Percentiles rank a stretch among this genome's conserved stretches.
Conservation (phyloP, 2,888 invertebrate genomes). For the Lumbricus terrestris region DNA sequence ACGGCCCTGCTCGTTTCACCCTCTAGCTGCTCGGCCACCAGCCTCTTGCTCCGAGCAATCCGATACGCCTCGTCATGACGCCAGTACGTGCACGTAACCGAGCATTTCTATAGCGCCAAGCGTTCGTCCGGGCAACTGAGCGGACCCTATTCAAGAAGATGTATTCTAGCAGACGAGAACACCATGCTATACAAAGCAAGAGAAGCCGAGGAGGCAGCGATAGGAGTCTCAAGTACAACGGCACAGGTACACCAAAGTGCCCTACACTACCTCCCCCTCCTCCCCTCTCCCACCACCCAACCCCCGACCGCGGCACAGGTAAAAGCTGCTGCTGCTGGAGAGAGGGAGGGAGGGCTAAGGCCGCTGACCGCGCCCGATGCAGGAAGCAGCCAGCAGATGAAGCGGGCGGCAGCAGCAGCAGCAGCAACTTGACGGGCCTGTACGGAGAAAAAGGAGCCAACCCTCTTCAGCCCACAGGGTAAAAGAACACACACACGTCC, state of each 20-base stretch:
- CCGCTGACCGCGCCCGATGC: not conserved
- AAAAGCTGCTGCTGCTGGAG: not conserved
- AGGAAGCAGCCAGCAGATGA: too few species aligned
- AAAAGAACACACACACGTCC: not conserved
- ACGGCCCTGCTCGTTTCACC: not conserved
- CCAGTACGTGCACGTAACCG: not conserved
- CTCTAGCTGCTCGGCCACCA: not conserved
- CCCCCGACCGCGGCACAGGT: not conserved
- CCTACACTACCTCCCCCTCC: not conserved
- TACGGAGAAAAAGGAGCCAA: not conserved
- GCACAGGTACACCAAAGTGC: not conserved
- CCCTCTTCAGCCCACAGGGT: slow-evolving; percentile 3
- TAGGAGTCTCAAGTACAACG: not conserved
- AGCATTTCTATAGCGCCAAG: not conserved
- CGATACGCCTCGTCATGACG: not conserved
- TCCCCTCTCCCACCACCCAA: too few species aligned
- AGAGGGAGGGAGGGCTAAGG: not conserved
- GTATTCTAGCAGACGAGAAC: not conserved
- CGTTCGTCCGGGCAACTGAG: not conserved
- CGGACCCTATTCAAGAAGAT: not conserved
- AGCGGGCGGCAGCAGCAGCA: not conserved
- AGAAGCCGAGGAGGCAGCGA: not conserved
- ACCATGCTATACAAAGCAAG: not conserved
- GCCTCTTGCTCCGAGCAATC: not conserved
- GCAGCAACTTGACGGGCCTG: not conserved